phyloP scores from a whole-genome alignment of 2,888 invertebrate species.

The Horisme vitalbata region DNA sequence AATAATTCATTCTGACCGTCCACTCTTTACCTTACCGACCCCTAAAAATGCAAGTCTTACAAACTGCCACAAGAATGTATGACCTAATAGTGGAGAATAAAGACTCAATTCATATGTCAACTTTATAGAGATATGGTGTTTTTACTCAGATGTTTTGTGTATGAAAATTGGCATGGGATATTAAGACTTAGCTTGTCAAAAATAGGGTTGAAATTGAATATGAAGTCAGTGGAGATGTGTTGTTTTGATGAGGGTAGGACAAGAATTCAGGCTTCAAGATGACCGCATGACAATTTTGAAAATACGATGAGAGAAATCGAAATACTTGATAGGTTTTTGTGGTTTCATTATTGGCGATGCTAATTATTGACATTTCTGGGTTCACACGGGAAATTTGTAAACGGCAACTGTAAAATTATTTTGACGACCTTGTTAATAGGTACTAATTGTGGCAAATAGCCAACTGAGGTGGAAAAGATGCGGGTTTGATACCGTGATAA shows the following conservation, averaged over 20 bases:
- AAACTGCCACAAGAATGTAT: slow-evolving; percentile 10
- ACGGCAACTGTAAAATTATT: not conserved
- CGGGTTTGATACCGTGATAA: too few species aligned
- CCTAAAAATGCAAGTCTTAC: slow-evolving; percentile 21
- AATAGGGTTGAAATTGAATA: slow-evolving; percentile 21
- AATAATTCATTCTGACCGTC: slow-evolving; percentile 63
- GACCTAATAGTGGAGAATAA: slow-evolving; percentile 15
- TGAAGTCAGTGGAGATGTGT: not conserved
- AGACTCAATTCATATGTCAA: slow-evolving; percentile 14
- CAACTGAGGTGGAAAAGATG: too few species aligned
- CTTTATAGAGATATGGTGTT: slow-evolving; percentile 8
- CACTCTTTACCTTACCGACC: slow-evolving; percentile 31
- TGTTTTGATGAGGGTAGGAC: slow-evolving; percentile 16
- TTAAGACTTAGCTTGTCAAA: slow-evolving; percentile 4
- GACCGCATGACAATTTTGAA: slow-evolving; percentile 71
- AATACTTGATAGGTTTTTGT: slow-evolving; percentile 71
- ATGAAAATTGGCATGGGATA: not conserved
- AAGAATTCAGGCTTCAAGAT: slow-evolving; percentile 44
- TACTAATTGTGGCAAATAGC: too few species aligned
- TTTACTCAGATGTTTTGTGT: not conserved
- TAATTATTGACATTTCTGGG: slow-evolving; percentile 60
- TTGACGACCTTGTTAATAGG: too few species aligned
- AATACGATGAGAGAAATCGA: slow-evolving; percentile 76
- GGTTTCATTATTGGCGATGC: slow-evolving; percentile 67
- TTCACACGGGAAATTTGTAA: slow-evolving; percentile 9